Base-by-base conservation (phyloP, 2,113 vertebrate species). In the Salvelinus alpinus region DNA sequence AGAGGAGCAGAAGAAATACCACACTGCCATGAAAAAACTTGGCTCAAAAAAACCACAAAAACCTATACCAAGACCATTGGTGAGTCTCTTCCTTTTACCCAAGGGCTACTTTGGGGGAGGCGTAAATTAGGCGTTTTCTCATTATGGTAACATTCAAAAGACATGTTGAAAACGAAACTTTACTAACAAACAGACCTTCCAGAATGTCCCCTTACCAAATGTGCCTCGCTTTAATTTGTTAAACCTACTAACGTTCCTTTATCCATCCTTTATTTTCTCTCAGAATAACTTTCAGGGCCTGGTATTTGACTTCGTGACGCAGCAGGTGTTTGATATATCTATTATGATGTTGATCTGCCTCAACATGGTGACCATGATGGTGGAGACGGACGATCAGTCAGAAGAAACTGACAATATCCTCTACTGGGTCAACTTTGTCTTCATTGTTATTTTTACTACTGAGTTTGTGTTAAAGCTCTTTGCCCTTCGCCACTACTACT, bases 351-450 rank as follows among this genome's bases (percentile, higher is more conserved):
- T 99, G 75, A 99, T 99, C 83, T 98, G 97, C 94, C 96, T 99
- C 86, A 99, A 99, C 92, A 99, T 99, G 98, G 98, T 99, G 73
- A 99, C 98, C 5, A 99, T 99, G 98, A 99, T 99, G 98, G 97
- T 99, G 84, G 98, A 99, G 90, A 99, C 98, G 0, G 98, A 99
- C 3, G 95, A 96, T 0, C 97, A 99, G 83, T 96, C 95, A 44
- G 76, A 93, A 8, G 95, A 99, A 48, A 97, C 97, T 70, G 97
- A 98, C 87, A 89, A 91, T 2, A 96, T 99, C 66, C 95, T 99
- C 1, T 99, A 98, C 91, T 98, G 97, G 96, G 95, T 99, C 82
- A 99, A 99, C 92, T 94, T 99, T 13, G 91, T 99, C 73, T 99
- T 99, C 47, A 96, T 99, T 79, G 95, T 98, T 80, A 93, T 95